A percentile compares a stretch with the other conserved stretches of the same genome.
phyloP scores from a whole-genome alignment of 1,140 invertebrate genomes.

The Lasioglossum albipes region DNA sequence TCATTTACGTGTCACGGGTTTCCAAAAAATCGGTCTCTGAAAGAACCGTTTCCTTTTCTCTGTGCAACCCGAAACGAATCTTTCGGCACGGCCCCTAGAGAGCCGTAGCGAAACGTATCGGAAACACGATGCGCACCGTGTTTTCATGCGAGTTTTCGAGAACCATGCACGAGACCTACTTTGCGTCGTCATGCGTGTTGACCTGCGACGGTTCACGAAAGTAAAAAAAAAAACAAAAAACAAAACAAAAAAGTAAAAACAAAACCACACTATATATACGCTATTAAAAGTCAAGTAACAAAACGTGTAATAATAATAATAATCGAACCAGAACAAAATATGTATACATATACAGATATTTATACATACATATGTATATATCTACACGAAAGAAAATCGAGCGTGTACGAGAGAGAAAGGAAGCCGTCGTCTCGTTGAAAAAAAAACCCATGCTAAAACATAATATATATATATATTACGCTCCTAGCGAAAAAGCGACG shows the following conservation, averaged over 20 bases:
- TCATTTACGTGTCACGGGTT: slow-evolving; percentile 33
- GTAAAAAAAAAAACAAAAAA: too few relatives aligned
- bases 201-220: slow-evolving; percentile 18
- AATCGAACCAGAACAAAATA: slow-evolving; percentile 12
- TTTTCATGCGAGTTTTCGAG: slow-evolving; percentile 33
- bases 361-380: slow-evolving; percentile 5
- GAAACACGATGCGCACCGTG: slow-evolving; percentile 41
- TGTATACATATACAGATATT: slow-evolving; percentile 1
- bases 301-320: too few relatives aligned
- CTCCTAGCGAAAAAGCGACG: slow-evolving; percentile 40
- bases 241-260: neutral
- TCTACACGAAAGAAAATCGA: slow-evolving; percentile 23
- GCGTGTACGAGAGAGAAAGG: slow-evolving; percentile 49
- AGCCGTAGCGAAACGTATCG: slow-evolving; percentile 23
- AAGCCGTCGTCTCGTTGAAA: slow-evolving; percentile 50
- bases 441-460: neutral
- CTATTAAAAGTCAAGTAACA: neutral
- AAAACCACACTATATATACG: slow-evolving; percentile 14
- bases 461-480: neutral
- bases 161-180: slow-evolving; percentile 18
- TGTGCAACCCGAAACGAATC: slow-evolving; percentile 33
- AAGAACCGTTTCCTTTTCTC: slow-evolving; percentile 45
- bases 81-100: slow-evolving; percentile 29
- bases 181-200: slow-evolving; percentile 44
- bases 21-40: slow-evolving; percentile 27